Base-by-base conservation (phyloP, 2,888 invertebrate species). In the Zaprionus obscuricornis region DNA sequence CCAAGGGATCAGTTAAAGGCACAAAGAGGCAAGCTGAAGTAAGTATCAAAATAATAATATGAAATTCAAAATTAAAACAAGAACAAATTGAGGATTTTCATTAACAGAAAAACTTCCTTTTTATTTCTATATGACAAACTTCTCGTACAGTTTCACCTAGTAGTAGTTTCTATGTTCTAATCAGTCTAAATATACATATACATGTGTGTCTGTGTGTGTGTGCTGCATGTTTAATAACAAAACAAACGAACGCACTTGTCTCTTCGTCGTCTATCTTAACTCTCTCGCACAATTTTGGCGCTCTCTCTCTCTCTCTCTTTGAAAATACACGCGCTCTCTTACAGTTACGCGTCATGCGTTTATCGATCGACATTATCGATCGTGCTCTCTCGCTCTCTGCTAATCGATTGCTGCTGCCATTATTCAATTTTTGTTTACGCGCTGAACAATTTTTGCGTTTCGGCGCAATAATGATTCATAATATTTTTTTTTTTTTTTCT, bases 21-120 rank as follows among this genome's bases (percentile, higher is more conserved):
- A 94, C 94, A 90, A 95, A 95, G 91, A 93, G 95, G 92, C 93
- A 94, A 91, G 94, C 95, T 85, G 95, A 95, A 92, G 95, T 95
- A 91, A 94, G 94, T 93, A 74, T 24, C 6, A 17, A 14, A 4
- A 14, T 13, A 11, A 36, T 7, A 36, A 17, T 17, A 11, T 17
- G 2, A 8, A 40, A 13, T 1, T 2, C 5, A 10, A 10, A 18
- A 31, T 0, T 17, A 39, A 39, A 13, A 17, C 7, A 6, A 36
- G 34, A 39, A n/a, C 2, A 34, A 24, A n/a, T n/a, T n/a, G n/a
- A n/a, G n/a, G n/a, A n/a, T 3, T 1, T 1, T 1, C 4, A 16
- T 31, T 4, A n/a, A 37, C 7, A 8, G 5, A 7, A 39, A 43
- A 3, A 17, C 16, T n/a, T 6, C 16, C 17, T 13, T 40, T 37